phyloP scores from a whole-genome alignment of 2,113 vertebrate species.

The Orthonyx spaldingii region DNA sequence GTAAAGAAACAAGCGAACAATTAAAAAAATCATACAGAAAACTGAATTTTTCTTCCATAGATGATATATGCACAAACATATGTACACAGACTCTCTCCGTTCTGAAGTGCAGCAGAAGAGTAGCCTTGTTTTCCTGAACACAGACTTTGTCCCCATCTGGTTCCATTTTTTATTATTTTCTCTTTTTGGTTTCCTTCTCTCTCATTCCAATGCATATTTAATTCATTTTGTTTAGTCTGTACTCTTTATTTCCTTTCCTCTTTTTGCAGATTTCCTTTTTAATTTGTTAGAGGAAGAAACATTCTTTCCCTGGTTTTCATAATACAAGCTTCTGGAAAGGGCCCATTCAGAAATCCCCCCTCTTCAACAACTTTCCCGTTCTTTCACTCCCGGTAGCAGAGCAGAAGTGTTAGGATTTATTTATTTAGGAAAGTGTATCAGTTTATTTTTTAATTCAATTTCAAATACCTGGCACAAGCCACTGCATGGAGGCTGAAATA shows the following conservation, averaged over 20 bases:
- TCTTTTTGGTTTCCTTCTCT: background rate
- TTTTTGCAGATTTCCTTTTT: slow-evolving; percentile 29
- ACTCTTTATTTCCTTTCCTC: slow-evolving; percentile 3
- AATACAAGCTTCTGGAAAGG: background rate
- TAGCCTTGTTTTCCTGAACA: background rate
- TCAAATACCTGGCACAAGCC: background rate
- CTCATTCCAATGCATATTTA: slow-evolving; percentile 18
- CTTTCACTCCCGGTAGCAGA: background rate
- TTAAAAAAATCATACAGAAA: background rate
- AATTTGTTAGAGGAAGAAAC: slow-evolving; percentile 5
- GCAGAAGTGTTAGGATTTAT: background rate
- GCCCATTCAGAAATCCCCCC: background rate
- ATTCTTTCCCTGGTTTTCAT: background rate
- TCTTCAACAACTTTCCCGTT: background rate
- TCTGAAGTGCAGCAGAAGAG: background rate
- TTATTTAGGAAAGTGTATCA: background rate
- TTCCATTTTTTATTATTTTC: slow-evolving; percentile 45
- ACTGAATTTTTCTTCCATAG: background rate
- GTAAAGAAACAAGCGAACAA: background rate
- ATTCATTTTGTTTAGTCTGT: slow-evolving; percentile 50
- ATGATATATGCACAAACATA: background rate
- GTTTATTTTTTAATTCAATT: background rate
- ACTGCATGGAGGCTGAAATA: background rate
- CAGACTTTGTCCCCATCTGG: slow-evolving; percentile 16
- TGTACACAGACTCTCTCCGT: background rate